phyloP scores from a whole-genome alignment of 2,113 vertebrate species.

The Hydrolagus affinis region DNA sequence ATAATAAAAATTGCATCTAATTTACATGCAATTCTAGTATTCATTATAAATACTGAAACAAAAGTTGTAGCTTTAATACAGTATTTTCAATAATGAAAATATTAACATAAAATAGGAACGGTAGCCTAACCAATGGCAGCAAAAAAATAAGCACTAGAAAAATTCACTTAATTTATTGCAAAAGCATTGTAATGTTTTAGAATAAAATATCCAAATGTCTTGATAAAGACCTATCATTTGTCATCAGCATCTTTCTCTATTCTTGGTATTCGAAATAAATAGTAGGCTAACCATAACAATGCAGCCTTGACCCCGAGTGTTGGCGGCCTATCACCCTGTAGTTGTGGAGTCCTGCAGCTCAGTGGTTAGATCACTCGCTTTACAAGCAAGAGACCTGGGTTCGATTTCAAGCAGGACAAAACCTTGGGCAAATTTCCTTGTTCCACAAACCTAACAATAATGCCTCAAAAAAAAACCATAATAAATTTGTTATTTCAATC shows the following conservation, averaged over 20 bases:
- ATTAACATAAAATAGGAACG: not conserved
- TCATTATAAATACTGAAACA: not conserved
- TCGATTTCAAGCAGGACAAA: too few species aligned
- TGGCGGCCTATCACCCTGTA: too few species aligned
- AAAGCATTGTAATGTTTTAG: not conserved
- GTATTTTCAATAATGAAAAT: not conserved
- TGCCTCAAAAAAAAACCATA: too few species aligned
- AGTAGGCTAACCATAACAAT: not conserved
- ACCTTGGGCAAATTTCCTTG: too few species aligned
- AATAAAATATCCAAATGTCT: constrained; percentile 1
- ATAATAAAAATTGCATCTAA: not conserved
- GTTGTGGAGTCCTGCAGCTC: too few species aligned
- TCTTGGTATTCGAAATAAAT: not conserved
- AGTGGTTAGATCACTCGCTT: too few species aligned
- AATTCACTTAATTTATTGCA: not conserved
- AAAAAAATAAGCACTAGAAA: not conserved
- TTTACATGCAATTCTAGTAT: not conserved
- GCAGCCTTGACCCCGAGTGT: too few species aligned
- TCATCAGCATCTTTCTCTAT: not conserved
- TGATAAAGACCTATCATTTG: not conserved
- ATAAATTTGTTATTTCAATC: too few species aligned
- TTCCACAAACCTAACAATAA: too few species aligned
- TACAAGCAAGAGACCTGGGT: too few species aligned
- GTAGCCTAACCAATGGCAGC: not conserved
- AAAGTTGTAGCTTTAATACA: not conserved